A percentile compares a stretch with the other conserved stretches of the same genome.
Evolutionary conservation across 1,140 invertebrate species (phyloP).

Genomic region (Potamilus streckersoni): DNA sequence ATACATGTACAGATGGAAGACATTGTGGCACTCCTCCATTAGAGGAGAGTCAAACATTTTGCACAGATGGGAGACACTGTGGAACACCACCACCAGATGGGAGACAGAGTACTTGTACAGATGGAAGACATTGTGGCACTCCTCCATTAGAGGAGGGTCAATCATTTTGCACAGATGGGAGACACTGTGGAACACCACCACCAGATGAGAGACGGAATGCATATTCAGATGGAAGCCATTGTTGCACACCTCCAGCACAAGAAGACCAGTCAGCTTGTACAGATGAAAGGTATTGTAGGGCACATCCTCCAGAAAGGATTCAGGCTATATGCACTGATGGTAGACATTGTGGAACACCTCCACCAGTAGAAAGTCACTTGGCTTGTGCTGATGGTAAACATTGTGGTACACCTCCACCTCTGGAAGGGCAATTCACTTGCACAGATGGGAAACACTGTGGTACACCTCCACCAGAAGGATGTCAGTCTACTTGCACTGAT

Average conservation of each 20-base stretch:
- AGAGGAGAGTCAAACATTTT: not conserved
- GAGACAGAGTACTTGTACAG: conserved; percentile 1
- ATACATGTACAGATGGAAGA: conserved; percentile 21
- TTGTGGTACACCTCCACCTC: conserved; percentile 27
- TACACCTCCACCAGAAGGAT: conserved; percentile 16
- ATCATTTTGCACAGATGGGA: conserved; percentile 12
- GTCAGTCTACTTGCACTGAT: conserved; percentile 4
- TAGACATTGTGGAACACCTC: conserved; percentile 25
- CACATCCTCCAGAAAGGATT: conserved; percentile 3
- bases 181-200: conserved; percentile 24
- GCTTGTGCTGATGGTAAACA: conserved; percentile 24
- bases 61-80: conserved; percentile 29
- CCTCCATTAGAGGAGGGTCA: conserved; percentile 5
- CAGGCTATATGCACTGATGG: conserved; percentile 14
- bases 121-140: conserved; percentile 30
- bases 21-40: conserved; percentile 28
- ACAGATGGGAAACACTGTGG: conserved; percentile 30
- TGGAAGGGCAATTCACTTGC: not conserved
- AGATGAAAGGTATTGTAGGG: conserved; percentile 21
- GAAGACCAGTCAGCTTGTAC: not conserved
- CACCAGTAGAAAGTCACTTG: not conserved
- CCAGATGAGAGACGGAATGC: not conserved
- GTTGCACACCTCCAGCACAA: conserved; percentile 19
- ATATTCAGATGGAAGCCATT: conserved; percentile 13
- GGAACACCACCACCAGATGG: conserved; percentile 22